Evolutionary conservation across 2,113 vertebrate species (phyloP).

Genomic region (Rhinopomastus cyanomelas): DNA sequence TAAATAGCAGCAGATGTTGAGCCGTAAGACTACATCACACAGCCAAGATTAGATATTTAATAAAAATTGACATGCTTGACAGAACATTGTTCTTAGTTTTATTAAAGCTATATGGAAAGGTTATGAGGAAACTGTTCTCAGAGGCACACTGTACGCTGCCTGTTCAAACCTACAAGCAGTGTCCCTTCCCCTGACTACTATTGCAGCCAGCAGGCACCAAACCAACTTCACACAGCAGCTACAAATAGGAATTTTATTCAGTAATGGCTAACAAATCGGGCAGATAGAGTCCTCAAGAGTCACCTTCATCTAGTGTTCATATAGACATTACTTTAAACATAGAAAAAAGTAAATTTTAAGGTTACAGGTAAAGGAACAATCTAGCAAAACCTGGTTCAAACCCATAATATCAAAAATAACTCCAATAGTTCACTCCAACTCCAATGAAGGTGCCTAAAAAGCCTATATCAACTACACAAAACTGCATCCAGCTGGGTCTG

Average conservation of each 20-base stretch:
- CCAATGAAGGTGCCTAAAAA: too few species aligned
- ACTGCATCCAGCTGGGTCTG: too few species aligned
- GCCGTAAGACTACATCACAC: neutral
- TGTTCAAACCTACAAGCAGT: neutral
- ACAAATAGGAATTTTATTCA: neutral
- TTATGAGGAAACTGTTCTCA: neutral
- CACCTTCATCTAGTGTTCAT: neutral
- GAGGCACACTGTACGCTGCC: neutral
- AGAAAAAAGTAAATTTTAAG: neutral
- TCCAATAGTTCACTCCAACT: too few species aligned
- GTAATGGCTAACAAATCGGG: neutral
- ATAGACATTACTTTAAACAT: neutral
- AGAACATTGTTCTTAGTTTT: neutral
- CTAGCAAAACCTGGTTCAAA: neutral
- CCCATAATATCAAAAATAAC: too few species aligned
- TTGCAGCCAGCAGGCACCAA: neutral
- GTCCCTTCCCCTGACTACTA: neutral
- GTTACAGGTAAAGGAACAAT: neutral
- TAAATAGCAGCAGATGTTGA: slow-evolving; percentile 40
- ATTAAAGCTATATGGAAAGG: neutral
- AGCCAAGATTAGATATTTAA: slow-evolving; percentile 40
- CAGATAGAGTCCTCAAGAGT: neutral
- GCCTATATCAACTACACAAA: too few species aligned
- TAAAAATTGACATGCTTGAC: slow-evolving; percentile 17
- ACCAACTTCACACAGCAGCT: neutral